Conservation (phyloP, 2,797 vertebrate genomes). For the Lateolabrax maculatus region DNA sequence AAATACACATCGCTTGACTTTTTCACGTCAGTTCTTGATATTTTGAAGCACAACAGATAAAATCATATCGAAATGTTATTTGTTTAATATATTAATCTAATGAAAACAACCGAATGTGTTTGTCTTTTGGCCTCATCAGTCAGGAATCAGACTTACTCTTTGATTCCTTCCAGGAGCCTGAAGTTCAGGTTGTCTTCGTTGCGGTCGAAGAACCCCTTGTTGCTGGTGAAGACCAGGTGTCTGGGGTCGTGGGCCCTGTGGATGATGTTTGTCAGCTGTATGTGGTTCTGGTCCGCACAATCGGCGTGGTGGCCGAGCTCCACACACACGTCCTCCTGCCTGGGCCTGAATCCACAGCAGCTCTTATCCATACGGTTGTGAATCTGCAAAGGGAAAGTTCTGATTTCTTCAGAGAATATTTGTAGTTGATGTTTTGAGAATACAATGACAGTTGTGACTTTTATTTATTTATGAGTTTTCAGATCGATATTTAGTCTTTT, state of each 20-base stretch:
- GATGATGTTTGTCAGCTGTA: slow-evolving; percentile 89
- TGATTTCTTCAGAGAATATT: slow-evolving; percentile 6
- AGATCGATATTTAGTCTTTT: background rate
- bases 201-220: slow-evolving; percentile 95
- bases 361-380: slow-evolving; percentile 93
- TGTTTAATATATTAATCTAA: background rate
- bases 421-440: background rate
- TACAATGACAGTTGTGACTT: background rate
- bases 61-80: background rate
- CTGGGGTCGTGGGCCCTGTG: slow-evolving; percentile 87
- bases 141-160: slow-evolving; percentile 88
- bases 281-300: slow-evolving; percentile 84
- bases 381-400: slow-evolving; percentile 82
- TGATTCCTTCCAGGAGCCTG: slow-evolving; percentile 93
- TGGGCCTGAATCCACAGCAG: slow-evolving; percentile 96
- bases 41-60: background rate
- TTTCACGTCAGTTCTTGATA: background rate
- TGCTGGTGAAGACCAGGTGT: slow-evolving; percentile 91
- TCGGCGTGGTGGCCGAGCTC: slow-evolving; percentile 80
- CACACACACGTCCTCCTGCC: slow-evolving; percentile 90
- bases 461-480: background rate
- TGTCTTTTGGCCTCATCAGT: background rate
- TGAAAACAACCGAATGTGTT: background rate
- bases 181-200: slow-evolving; percentile 96
- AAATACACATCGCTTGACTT: background rate